Evolutionary conservation across 2,888 invertebrate species (phyloP).

Genomic region (Cylloceria caligata): DNA sequence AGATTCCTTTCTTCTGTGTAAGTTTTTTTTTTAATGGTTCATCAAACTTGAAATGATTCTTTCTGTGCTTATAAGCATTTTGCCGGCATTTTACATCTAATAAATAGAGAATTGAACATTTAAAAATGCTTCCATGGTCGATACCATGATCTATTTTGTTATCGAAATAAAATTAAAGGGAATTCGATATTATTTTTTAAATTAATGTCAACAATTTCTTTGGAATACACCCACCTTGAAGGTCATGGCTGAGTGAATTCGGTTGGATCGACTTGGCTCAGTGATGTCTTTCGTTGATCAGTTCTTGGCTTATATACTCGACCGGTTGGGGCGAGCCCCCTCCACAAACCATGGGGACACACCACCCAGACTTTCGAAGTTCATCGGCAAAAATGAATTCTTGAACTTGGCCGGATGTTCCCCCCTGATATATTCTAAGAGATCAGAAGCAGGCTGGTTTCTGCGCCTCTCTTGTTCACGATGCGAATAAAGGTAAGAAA

Average conservation of each 20-base stretch:
- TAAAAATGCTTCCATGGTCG: too few species aligned
- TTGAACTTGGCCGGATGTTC: slow-evolving; percentile 76
- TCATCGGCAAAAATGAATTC: slow-evolving; percentile 67
- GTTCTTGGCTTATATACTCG: slow-evolving; percentile 80
- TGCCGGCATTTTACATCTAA: too few species aligned
- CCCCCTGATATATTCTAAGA: slow-evolving; percentile 33
- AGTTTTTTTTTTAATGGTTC: background rate
- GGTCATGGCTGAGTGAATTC: slow-evolving; percentile 80
- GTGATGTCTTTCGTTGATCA: slow-evolving; percentile 80
- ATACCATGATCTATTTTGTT: background rate
- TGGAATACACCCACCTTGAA: slow-evolving; percentile 81
- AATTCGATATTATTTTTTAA: background rate
- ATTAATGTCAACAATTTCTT: background rate
- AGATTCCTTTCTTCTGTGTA: background rate
- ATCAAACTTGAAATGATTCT: background rate
- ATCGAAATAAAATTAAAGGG: background rate
- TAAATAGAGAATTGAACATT: too few species aligned
- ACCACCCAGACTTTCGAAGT: slow-evolving; percentile 68
- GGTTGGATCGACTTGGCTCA: slow-evolving; percentile 79
- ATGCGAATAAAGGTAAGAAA: slow-evolving; percentile 58
- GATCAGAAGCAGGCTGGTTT: background rate
- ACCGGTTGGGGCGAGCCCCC: slow-evolving; percentile 69
- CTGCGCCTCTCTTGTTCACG: slow-evolving; percentile 4
- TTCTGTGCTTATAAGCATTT: too few species aligned
- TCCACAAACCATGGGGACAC: slow-evolving; percentile 52